Base-by-base conservation (phyloP, 2,113 vertebrate genomes). In the Gobio gobio region DNA sequence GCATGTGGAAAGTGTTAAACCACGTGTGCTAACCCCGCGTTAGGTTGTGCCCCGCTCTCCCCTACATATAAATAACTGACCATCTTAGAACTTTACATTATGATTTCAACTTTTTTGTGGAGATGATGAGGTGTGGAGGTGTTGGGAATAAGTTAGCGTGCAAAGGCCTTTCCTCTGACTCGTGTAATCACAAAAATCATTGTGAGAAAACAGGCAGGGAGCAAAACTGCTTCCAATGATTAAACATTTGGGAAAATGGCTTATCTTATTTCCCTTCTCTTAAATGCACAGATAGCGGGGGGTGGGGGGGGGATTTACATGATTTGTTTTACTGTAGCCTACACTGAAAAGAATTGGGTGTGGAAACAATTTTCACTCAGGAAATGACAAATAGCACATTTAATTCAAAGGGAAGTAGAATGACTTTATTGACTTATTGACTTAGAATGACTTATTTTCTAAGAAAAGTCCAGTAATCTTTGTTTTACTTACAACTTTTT, bases 91-190 rank as follows among this genome's bases (percentile, higher is more conserved):
- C 9, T 75, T n/a, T 22, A 29, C 10, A 26, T 63, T 26, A 10
- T 72, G 36, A 13, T 47, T 24, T 45, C 4, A 74, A 8, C 13
- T 13, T 24, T 16, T n/a, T 47, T 40, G 49, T 78, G 29, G 20
- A 4, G 29, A 24, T 14, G 5, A 59, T 43, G 20, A 59, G 13
- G 36, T 29, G 83, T 75, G 75, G 10, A 10, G 18, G 40, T 51
- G 79, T 68, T 83, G n/a, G 29, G 74, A 76, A 81, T 22, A 61
- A 70, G 10, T 45, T 51, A 33, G 49, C 22, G 13, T 83, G 80
- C 59, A 49, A 86, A 83, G 40, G 10, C 29, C 22, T 20, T 88
- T 84, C 51, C 40, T 79, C 26, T 66, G 29, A 26, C 51, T 36
- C 4, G 0, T n/a, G 10, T 5, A 29, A 33, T 70, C 54, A 12